These are phyloP conservation scores for Lutraria lutraria DNA, from an alignment of 2,888 invertebrate genomes.

Conservation along the genomic window DNA sequence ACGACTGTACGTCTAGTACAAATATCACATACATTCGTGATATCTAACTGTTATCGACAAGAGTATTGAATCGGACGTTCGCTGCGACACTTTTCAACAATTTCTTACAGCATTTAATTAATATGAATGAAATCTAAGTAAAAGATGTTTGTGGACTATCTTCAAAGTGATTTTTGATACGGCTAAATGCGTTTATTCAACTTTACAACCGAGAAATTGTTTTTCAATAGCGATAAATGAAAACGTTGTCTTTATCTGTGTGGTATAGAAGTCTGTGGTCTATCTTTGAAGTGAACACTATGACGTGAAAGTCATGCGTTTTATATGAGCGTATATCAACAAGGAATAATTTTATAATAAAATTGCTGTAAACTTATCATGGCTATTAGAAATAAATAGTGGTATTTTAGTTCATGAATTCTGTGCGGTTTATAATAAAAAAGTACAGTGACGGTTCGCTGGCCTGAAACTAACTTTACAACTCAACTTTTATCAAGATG, in stretches of 20 bases:
- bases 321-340: background rate
- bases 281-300: background rate
- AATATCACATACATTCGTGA: background rate
- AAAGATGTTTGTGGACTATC: background rate
- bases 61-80: background rate
- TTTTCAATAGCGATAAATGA: slow-evolving; percentile 21
- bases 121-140: background rate
- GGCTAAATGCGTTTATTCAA: slow-evolving; percentile 15
- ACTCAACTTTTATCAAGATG: background rate
- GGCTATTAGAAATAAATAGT: background rate
- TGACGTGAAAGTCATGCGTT: slow-evolving; percentile 5
- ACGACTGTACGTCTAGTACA: background rate
- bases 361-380: slow-evolving; percentile 10
- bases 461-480: background rate
- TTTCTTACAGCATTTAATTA: slow-evolving; percentile 20
- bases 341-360: background rate
- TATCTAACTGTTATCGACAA: background rate
- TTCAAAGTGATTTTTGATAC: slow-evolving; percentile 20
- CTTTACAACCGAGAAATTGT: slow-evolving; percentile 15
- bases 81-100: slow-evolving; percentile 13
- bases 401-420: background rate
- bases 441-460: background rate
- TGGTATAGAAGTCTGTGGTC: background rate
- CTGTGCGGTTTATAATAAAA: background rate
- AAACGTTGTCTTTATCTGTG: background rate